These are phyloP conservation scores for Lycodopsis pacificus DNA, from an alignment of 2,797 vertebrate genomes.

Conservation along the genomic window DNA sequence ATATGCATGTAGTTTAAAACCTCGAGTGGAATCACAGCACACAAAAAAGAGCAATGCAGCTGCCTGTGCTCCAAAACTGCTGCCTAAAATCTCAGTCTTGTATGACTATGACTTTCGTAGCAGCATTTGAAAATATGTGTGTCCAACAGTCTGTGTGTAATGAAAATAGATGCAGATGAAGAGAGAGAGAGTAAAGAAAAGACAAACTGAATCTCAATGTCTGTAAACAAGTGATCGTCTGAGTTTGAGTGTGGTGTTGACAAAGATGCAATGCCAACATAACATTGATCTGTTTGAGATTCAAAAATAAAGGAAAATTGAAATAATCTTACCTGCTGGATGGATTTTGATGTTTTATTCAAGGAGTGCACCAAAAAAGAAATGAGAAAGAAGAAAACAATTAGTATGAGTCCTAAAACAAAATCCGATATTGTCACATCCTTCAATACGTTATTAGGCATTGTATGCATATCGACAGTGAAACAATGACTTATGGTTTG, in stretches of 20 bases:
- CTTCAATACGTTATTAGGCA: background rate
- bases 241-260: background rate
- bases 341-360: constrained; percentile 19
- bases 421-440: background rate
- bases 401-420: constrained; percentile 28
- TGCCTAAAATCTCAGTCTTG: background rate
- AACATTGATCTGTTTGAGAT: background rate
- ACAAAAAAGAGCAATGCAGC: constrained; percentile 34
- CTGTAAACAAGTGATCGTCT: constrained; percentile 15
- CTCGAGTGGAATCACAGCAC: constrained; percentile 15
- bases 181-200: background rate
- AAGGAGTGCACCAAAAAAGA: constrained; percentile 22
- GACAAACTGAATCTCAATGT: background rate
- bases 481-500: background rate
- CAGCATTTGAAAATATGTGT: background rate
- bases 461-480: background rate
- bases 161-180: background rate
- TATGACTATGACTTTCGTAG: background rate
- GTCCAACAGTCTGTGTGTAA: background rate
- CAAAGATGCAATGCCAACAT: background rate
- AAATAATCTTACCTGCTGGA: constrained; percentile 68
- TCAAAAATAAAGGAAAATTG: background rate
- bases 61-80: background rate
- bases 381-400: background rate
- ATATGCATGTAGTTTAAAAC: constrained; percentile 57